Conservation (phyloP, 2,797 vertebrate species). For the Schizothorax lantsangensis region DNA sequence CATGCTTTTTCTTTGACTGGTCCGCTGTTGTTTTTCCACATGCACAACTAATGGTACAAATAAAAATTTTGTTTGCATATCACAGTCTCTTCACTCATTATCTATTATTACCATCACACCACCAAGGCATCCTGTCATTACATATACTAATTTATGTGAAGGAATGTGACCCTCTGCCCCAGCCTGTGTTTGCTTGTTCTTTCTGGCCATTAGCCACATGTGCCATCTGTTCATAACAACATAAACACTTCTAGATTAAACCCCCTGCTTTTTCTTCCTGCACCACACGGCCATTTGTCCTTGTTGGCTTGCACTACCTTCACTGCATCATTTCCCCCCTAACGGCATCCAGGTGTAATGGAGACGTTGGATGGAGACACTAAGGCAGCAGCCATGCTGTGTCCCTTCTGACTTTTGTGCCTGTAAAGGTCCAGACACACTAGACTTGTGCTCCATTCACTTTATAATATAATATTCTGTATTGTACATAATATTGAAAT, state of each 20-base stretch:
- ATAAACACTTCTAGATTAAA: conserved; percentile 38
- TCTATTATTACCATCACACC: conserved; percentile 24
- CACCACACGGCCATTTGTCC: conserved; percentile 12
- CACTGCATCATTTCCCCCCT: background rate
- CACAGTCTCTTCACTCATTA: conserved; percentile 26
- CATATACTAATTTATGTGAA: conserved; percentile 21
- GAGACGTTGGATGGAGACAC: background rate
- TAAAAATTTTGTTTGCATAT: background rate
- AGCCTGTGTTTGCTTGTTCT: conserved; percentile 16
- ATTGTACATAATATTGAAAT: too few relatives aligned
- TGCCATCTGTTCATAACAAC: conserved; percentile 44
- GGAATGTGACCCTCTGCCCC: conserved; percentile 36
- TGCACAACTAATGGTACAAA: background rate
- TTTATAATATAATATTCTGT: background rate
- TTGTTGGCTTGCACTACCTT: conserved; percentile 19
- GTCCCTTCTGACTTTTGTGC: conserved; percentile 16
- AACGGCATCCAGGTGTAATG: conserved; percentile 16
- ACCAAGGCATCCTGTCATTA: background rate
- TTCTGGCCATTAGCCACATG: conserved; percentile 36
- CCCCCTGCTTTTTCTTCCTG: conserved; percentile 28
- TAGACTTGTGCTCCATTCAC: background rate
- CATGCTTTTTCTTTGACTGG: background rate
- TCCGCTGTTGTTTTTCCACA: background rate
- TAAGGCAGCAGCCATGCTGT: conserved; percentile 27
- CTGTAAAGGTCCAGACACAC: background rate